A percentile compares a stretch with the other conserved stretches of the same genome.
These are phyloP conservation scores for Urosaurus nigricauda DNA, from an alignment of 2,797 vertebrate genomes.

Conservation along the genomic window DNA sequence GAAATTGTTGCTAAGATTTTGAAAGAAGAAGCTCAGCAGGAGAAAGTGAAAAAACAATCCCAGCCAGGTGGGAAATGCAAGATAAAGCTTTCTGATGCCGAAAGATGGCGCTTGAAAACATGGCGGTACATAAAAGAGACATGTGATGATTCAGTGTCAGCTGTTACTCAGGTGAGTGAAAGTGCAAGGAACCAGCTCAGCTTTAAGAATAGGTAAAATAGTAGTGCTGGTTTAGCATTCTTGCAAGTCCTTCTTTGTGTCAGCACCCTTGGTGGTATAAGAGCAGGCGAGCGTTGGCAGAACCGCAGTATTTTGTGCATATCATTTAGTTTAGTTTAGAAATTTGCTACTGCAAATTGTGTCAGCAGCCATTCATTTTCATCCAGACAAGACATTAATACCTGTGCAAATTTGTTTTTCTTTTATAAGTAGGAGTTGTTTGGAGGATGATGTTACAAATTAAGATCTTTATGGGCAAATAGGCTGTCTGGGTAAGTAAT, in stretches of 20 bases:
- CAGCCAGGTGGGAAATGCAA: background rate
- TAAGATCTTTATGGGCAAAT: background rate
- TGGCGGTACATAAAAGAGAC: constrained; percentile 71
- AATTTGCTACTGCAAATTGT: background rate
- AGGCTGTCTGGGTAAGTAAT: too few species aligned
- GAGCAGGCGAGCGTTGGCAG: too few species aligned
- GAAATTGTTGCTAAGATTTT: constrained; percentile 85
- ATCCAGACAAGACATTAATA: too few species aligned
- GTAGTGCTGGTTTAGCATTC: background rate
- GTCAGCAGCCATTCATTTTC: background rate
- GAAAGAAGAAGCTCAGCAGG: constrained; percentile 78
- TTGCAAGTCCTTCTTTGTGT: background rate
- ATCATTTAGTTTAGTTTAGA: background rate
- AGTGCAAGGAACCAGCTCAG: too few species aligned
- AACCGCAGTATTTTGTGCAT: background rate
- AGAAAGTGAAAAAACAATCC: constrained; percentile 65
- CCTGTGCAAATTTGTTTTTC: background rate
- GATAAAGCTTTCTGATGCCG: constrained; percentile 4
- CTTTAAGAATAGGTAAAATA: background rate
- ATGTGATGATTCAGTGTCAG: constrained; percentile 23
- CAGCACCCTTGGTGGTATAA: background rate
- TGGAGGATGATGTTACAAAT: background rate
- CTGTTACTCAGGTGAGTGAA: constrained; percentile 42
- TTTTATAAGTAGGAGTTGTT: background rate
- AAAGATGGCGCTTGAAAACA: constrained; percentile 69